A percentile compares a stretch with the other conserved stretches of the same genome.
Conservation (phyloP, 2,888 invertebrate species). For the Andrena trimmerana region DNA sequence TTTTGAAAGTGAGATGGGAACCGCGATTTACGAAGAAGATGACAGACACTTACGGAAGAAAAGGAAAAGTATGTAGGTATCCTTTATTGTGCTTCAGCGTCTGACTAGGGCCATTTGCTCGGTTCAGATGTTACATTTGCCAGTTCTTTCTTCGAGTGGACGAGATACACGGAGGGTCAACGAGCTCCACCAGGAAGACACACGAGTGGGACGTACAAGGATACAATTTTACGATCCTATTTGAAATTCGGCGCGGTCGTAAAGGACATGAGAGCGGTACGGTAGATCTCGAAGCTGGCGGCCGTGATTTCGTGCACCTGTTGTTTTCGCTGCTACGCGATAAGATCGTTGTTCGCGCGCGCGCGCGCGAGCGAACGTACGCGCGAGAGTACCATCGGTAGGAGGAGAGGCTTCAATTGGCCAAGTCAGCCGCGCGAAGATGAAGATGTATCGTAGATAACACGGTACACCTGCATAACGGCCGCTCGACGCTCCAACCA, state of each 20-base stretch:
- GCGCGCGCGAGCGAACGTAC: conserved; percentile 19
- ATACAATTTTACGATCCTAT: conserved; percentile 52
- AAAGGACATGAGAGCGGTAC: conserved; percentile 48
- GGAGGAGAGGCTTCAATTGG: conserved; percentile 38
- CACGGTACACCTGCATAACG: conserved; percentile 66
- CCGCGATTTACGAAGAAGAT: not conserved
- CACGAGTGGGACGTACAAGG: conserved; percentile 14
- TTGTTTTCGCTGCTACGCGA: conserved; percentile 71
- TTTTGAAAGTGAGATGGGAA: too few species aligned
- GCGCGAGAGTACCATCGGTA: conserved; percentile 11
- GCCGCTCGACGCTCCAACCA: conserved; percentile 48
- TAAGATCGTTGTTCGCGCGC: conserved; percentile 62
- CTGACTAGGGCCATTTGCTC: not conserved
- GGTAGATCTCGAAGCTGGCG: conserved; percentile 50
- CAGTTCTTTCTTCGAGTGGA: not conserved
- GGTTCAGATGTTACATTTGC: not conserved
- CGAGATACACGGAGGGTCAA: not conserved
- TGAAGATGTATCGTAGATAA: conserved; percentile 75
- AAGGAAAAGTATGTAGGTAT: not conserved
- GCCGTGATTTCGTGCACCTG: conserved; percentile 74
- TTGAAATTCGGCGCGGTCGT: conserved; percentile 54
- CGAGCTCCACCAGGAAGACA: conserved; percentile 4
- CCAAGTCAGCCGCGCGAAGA: conserved; percentile 58
- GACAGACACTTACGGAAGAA: too few species aligned
- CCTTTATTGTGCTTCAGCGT: not conserved